Base-by-base conservation (phyloP, 2,888 invertebrate genomes). In the Drosophila rellima region DNA sequence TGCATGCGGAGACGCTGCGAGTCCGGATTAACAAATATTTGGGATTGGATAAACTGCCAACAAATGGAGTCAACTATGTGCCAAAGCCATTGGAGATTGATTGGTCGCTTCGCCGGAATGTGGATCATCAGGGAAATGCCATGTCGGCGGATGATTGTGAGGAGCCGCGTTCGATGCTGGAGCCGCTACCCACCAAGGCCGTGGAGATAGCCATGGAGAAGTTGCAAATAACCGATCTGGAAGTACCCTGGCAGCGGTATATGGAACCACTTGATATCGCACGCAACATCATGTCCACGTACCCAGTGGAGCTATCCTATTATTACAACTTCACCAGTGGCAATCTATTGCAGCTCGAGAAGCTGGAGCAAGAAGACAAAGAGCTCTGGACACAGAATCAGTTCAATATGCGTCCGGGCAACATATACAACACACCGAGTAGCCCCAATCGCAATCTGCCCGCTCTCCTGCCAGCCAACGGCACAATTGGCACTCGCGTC, bases 241-340 rank as follows among this genome's bases (percentile, higher is more conserved):
- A 81, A 44, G 48, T 78, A 3, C 62, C 80, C 0, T 92, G 92
- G 91, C 90, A 90, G 44, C 33, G 74, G 2, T 89, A 88, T 54
- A 72, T 94, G 63, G 96, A 96, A 83, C 96, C 96, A 0, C 90
- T 94, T 1, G 95, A 96, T 91, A 93, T 96, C n/a, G 94, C 94
- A 11, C 93, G 95, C 6, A 93, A 95, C 78, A 79, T 95, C 1
- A 93, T 94, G 1, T 80, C 92, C 0, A 93, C 95, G 0, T 95
- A 94, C 5, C 90, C 95, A 1, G 94, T 96, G 84, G 96, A 96
- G 84, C 92, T 96, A 2, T 94, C 95, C 69, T 95, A 96, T 84
- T 96, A 95, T 90, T 94, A 94, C 66, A 93, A 94, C 56, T 96
- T 96, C 81, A 94, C 95, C 55, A 82, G 35, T 1, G 84, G 85